Evolutionary conservation across 92 coral and sea anemone genomes (phyloP), one percentile per base, ranked within the genome.

Genomic region (Phenganax stokvisi): DNA sequence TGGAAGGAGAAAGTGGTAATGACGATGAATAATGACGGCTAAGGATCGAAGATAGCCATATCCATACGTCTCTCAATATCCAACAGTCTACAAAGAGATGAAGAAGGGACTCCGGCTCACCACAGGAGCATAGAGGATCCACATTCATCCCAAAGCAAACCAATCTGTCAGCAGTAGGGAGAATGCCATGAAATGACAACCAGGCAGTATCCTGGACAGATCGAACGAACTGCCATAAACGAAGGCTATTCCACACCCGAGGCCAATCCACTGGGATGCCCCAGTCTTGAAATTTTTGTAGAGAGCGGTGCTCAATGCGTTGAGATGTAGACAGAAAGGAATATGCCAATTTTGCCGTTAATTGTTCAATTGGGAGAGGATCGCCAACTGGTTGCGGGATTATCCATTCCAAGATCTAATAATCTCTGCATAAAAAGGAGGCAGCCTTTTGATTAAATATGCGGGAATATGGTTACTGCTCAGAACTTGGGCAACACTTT

Each of bases 361-460:
- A 2, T 10, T 3, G 12, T 7, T 27, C 47, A 65, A 65, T 17
- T 20, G 71, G 71, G 6, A 17, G 47, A 65, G 16, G 37, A 7
- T 3, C 47, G 12, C 3, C 6, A 65, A 10, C 31, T 3, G 71
- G 71, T 5, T 47, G 37, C 20, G 71, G 37, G 29, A 65, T 27
- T 6, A 65, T 12, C 31, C 31, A 17, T 7, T 17, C 85, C 85
- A 81, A 0, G 85, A 20, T 12, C 44, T 0, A 0, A 81, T 8
- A 6, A 81, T 37, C 0, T 78, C 27, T 0, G 27, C n/a, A 30
- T 81, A 81, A 12, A 81, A 81, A 8, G 79, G 79, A 6, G 85
- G 85, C 3, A 65, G 12, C 7, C 31, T 9, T 17, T 65, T 65
- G 12, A 65, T 6, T 3, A 3, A 6, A 28, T 60, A 27, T 65